Evolutionary conservation across 2,797 vertebrate species (phyloP), one percentile per base, ranked within the genome.

Genomic region (Synaphobranchus kaupii): DNA sequence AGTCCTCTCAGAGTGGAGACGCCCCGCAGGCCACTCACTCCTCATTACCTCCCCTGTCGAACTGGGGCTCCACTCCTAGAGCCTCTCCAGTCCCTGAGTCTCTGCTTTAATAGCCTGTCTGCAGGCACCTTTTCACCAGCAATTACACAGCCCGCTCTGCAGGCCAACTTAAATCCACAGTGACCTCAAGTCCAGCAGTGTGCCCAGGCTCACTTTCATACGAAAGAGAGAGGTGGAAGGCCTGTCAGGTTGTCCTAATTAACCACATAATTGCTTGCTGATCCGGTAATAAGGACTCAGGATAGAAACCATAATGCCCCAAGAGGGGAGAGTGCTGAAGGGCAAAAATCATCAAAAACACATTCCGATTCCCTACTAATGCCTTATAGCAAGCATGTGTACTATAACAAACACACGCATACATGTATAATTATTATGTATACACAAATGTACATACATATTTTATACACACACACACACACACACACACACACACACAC

Each of bases 191-290:
- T 66, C 56, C 17, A 44, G 48, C 1, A 4, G 56, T 13, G 86
- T 31, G 56, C 13, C 56, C 71, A 63, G 47, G 44, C 78, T 39
- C 3, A 31, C 31, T 39, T 56, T 31, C 22, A 83, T 31, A 85
- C 25, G 86, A 86, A 28, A 56, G 10, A 25, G 20, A 83, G 63
- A 39, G 84, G 3, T 66, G 48, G 48, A 81, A 60, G 78, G 88
- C 48, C 50, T 82, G 78, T 89, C 81, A 87, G 84, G 82, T 66
- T 83, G 71, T 87, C 22, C 34, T 89, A 87, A 91, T 78, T 28
- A 89, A 85, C 5, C 31, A 54, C 50, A 73, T 87, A 85, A 90
- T 90, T 89, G 84, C 89, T 81, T 47, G 31, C 80, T 86, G 86
- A 88, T 86, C 85, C 86, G 83, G 60, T 86, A 87, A 86, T 81